Conservation (phyloP, 2,888 invertebrate genomes). For the Mythimna albipuncta region DNA sequence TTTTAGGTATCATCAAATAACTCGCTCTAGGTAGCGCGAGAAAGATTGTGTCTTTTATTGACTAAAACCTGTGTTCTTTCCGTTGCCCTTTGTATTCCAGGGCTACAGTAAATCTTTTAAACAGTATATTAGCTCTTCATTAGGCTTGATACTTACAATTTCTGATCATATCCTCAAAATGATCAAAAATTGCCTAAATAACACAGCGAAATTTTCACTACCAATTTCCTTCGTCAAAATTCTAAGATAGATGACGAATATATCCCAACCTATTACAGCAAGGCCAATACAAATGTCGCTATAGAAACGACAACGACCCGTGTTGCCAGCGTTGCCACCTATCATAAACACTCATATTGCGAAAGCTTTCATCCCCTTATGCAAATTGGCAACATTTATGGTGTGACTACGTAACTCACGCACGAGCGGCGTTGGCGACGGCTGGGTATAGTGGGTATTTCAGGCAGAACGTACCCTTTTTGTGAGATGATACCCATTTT, state of each 20-base stretch:
- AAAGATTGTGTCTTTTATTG: too few species aligned
- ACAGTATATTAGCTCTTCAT: too few species aligned
- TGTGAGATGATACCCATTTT: constrained; percentile 86
- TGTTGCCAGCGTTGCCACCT: constrained; percentile 65
- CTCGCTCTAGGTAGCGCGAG: too few species aligned
- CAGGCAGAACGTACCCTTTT: constrained; percentile 77
- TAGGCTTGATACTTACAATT: too few species aligned
- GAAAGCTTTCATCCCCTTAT: constrained; percentile 85
- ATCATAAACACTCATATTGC: constrained; percentile 85
- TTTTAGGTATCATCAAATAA: too few species aligned
- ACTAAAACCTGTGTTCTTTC: too few species aligned
- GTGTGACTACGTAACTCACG: constrained; percentile 72
- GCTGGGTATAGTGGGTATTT: constrained; percentile 49
- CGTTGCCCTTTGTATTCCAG: too few species aligned
- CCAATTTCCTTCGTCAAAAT: not conserved
- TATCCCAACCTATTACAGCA: constrained; percentile 54
- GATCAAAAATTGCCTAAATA: not conserved
- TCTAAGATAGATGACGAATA: constrained; percentile 10
- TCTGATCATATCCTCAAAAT: too few species aligned
- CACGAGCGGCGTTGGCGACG: constrained; percentile 67
- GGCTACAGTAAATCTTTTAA: too few species aligned
- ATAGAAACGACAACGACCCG: constrained; percentile 45
- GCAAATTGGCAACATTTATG: constrained; percentile 85
- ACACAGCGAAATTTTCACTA: not conserved
- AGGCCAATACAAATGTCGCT: constrained; percentile 66